These are phyloP conservation scores for Cynoglossus semilaevis DNA, from an alignment of 2,113 vertebrate species.

Conservation along the genomic window DNA sequence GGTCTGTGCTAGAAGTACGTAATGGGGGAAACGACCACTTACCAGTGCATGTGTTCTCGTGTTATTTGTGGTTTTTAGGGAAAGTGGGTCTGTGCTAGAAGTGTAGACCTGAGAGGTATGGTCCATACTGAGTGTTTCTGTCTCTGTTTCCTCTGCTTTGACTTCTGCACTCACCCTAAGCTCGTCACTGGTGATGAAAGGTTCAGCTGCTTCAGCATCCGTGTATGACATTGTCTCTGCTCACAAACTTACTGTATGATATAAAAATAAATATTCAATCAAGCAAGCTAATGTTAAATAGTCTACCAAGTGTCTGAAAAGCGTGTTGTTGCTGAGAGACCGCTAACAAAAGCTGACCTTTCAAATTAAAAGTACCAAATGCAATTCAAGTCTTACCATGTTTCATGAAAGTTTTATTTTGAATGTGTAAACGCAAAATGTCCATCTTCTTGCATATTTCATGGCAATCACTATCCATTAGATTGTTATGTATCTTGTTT, in stretches of 20 bases:
- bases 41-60: conserved; percentile 77
- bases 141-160: not conserved
- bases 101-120: conserved; percentile 72
- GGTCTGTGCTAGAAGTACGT: conserved; percentile 61
- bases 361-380: conserved; percentile 19
- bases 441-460: too few relatives aligned
- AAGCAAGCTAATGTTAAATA: not conserved
- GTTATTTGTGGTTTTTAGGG: conserved; percentile 24
- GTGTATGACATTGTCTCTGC: conserved; percentile 28
- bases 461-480: too few relatives aligned
- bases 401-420: too few relatives aligned
- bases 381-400: too few relatives aligned
- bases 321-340: conserved; percentile 69
- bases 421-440: too few relatives aligned
- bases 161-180: not conserved
- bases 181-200: conserved; percentile 1
- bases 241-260: not conserved
- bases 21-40: conserved; percentile 35
- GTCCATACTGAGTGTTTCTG: not conserved
- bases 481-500: too few relatives aligned
- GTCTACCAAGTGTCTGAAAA: not conserved
- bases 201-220: not conserved
- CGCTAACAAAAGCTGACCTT: not conserved
- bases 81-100: conserved; percentile 67
- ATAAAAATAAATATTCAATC: too few relatives aligned